Evolutionary conservation across 2,113 vertebrate genomes (phyloP).

Genomic region (Rhea americana): DNA sequence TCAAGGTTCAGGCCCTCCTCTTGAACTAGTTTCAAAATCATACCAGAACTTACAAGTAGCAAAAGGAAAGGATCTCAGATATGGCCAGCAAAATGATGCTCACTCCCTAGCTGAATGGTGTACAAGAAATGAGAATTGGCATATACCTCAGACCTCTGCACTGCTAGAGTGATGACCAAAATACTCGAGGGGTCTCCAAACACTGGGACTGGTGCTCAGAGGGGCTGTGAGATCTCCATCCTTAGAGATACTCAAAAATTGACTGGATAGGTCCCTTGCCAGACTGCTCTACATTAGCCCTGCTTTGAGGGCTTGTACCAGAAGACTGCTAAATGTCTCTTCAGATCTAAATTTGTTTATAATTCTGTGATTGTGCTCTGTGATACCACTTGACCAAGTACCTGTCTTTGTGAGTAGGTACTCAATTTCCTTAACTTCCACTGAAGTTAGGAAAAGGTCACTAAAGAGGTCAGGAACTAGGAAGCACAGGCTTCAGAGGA

Average conservation of each 20-base stretch:
- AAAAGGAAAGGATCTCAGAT: neutral
- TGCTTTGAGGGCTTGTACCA: neutral
- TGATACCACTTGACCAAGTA: neutral
- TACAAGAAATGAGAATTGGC: neutral
- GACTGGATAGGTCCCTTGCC: neutral
- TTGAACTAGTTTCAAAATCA: neutral
- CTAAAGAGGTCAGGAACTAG: neutral
- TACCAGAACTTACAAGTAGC: neutral
- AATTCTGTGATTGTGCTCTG: neutral
- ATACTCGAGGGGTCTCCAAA: neutral
- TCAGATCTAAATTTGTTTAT: neutral
- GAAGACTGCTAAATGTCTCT: neutral
- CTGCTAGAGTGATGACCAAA: neutral
- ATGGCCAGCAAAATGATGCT: neutral
- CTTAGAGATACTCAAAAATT: neutral
- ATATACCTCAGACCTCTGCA: neutral
- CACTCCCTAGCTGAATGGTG: neutral
- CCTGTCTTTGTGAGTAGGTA: neutral
- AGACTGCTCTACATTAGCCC: neutral
- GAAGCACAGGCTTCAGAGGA: neutral
- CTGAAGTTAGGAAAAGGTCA: neutral
- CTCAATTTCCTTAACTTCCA: neutral
- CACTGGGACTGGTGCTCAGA: neutral
- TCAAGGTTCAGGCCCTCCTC: neutral
- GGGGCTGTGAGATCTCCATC: neutral